A percentile compares a stretch with the other conserved stretches of the same genome.
These are phyloP conservation scores for Acronicta psi DNA, from an alignment of 2,888 invertebrate species.

Conservation along the genomic window DNA sequence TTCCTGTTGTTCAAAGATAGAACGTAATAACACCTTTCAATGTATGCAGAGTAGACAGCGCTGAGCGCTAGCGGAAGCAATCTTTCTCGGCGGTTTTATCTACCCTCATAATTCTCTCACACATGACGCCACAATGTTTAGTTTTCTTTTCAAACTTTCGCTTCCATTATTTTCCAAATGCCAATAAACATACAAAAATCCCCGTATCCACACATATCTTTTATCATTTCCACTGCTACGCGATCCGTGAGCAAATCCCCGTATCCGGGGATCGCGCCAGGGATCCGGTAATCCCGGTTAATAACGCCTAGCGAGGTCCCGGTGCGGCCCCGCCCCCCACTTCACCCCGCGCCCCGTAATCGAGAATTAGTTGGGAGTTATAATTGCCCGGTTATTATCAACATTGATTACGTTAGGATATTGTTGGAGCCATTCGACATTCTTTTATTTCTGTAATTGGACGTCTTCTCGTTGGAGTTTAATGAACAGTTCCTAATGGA, in stretches of 20 bases:
- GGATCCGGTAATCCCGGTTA: constrained; percentile 88
- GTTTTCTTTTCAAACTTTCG: constrained; percentile 49
- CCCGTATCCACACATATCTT: constrained; percentile 75
- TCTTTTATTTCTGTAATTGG: constrained; percentile 57
- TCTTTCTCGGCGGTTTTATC: constrained; percentile 42
- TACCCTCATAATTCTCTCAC: constrained; percentile 48
- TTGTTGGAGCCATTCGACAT: constrained; percentile 58
- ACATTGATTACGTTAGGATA: constrained; percentile 66
- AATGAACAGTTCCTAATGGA: constrained; percentile 46
- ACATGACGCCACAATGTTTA: constrained; percentile 36
- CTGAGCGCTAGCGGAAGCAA: constrained; percentile 43
- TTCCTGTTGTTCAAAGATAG: constrained; percentile 43
- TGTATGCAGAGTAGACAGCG: constrained; percentile 48
- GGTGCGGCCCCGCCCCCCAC: constrained; percentile 64
- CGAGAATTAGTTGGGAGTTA: constrained; percentile 80
- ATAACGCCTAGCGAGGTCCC: constrained; percentile 76
- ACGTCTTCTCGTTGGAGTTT: constrained; percentile 45
- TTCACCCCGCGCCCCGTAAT: constrained; percentile 77
- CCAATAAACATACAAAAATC: constrained; percentile 58
- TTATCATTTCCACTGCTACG: constrained; percentile 85
- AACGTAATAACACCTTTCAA: constrained; percentile 49
- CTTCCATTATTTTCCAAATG: constrained; percentile 48
- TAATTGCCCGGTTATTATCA: constrained; percentile 81
- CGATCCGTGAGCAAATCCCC: constrained; percentile 87
- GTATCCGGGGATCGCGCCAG: constrained; percentile 83